phyloP scores from a whole-genome alignment of 2,113 vertebrate species.

The Cyprinus carpio region DNA sequence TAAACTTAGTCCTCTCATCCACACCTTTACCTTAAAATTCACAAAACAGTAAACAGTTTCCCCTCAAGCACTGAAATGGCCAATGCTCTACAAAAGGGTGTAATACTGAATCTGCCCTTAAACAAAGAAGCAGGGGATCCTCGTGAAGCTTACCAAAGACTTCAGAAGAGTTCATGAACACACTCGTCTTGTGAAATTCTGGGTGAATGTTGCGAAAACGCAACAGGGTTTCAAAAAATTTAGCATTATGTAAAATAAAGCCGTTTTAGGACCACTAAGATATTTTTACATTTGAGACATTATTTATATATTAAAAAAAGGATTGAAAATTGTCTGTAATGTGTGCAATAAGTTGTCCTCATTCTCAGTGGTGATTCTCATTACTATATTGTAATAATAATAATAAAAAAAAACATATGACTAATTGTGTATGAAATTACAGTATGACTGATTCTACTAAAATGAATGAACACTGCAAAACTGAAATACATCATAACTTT shows the following conservation, averaged over 20 bases:
- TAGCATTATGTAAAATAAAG: not conserved
- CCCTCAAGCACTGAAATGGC: not conserved
- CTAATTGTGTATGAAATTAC: no score
- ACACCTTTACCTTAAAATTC: not conserved
- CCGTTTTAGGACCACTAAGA: not conserved
- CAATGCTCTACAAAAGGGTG: not conserved
- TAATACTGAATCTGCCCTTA: not conserved
- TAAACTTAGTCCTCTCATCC: not conserved
- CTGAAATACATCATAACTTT: not conserved
- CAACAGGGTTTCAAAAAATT: not conserved
- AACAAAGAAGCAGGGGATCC: not conserved
- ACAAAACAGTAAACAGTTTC: not conserved
- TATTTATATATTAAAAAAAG: no score
- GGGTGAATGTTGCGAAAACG: no score
- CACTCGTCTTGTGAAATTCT: not conserved
- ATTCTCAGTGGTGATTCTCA: no score
- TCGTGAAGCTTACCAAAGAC: no score
- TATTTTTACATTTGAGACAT: not conserved
- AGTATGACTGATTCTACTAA: no score
- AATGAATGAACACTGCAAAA: not conserved
- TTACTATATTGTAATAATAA: not conserved
- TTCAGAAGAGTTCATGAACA: not conserved
- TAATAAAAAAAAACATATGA: no score
- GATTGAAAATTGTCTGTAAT: no score
- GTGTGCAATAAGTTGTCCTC: no score